phyloP scores from a whole-genome alignment of 92 coral and sea anemone species.

The Chrysogorgia sp. region DNA sequence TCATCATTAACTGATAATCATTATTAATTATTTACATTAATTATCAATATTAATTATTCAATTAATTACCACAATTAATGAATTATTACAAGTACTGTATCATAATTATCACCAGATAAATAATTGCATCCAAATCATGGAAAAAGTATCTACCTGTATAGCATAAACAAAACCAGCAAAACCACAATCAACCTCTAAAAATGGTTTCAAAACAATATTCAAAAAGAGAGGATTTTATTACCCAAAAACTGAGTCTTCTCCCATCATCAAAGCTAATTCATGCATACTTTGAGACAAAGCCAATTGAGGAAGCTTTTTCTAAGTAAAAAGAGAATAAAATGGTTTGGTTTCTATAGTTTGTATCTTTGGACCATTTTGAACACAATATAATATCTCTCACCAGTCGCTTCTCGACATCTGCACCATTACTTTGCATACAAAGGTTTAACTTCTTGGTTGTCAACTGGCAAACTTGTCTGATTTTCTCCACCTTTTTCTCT shows the following conservation, averaged over 20 bases:
- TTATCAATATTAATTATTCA: too few species aligned
- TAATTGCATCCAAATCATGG: too few species aligned
- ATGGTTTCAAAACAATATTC: not conserved
- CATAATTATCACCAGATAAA: too few species aligned
- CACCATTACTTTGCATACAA: slow-evolving; percentile 95
- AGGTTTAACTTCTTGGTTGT: slow-evolving; percentile 88
- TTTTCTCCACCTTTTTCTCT: slow-evolving; percentile 96
- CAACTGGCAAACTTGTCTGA: slow-evolving; percentile 89
- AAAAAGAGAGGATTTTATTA: slow-evolving; percentile 33
- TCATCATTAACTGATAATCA: too few species aligned
- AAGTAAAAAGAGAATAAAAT: too few species aligned
- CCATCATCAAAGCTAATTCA: slow-evolving; percentile 81
- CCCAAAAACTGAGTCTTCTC: slow-evolving; percentile 87
- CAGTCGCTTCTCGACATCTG: slow-evolving; percentile 88
- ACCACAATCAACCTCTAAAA: not conserved
- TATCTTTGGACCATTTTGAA: too few species aligned
- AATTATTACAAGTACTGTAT: too few species aligned
- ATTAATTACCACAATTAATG: too few species aligned
- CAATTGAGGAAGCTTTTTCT: slow-evolving; percentile 92
- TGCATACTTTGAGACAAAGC: slow-evolving; percentile 94
- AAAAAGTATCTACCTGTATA: too few species aligned
- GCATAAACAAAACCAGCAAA: too few species aligned
- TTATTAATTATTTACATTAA: too few species aligned
- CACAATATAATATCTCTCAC: slow-evolving; percentile 54
- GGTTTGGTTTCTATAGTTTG: too few species aligned